Base-by-base conservation (phyloP, 2,888 invertebrate genomes). In the Masnerella sp. region DNA sequence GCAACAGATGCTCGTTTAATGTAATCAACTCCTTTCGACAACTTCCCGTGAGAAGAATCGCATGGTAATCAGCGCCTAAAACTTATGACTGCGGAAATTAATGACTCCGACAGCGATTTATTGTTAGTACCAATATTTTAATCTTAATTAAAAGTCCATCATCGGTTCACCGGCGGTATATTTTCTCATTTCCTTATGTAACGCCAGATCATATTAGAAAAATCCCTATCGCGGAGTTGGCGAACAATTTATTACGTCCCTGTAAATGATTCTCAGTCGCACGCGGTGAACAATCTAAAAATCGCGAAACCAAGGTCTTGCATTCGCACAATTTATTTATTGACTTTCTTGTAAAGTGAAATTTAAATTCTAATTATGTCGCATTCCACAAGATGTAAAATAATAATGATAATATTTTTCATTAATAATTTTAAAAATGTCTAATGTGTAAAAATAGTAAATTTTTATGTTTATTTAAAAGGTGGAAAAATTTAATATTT, bases 141-240 rank as follows among this genome's bases (percentile, higher is more conserved):
- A 36, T 36, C 22, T 51, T 51, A 36, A 36, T 51, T 51, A 51
- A 51, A 51, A 51, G 25, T 51, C 36, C 36, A 36, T 36, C 22
- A 25, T 14, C 32, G 32, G 9, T 5, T 20, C 8, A n/a, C 18
- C 30, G 45, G 2, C 11, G 15, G 14, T n/a, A 11, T 22, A 14
- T 51, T 36, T 36, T 36, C 36, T 25, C 22, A 22, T 15, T 36
- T 22, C n/a, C 5, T 51, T 51, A 36, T 8, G 15, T 36, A 51
- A 51, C 32, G 32, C 11, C 11, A 2, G 4, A 28, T 45, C 28
- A 18, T 18, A 11, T 18, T 22, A 18, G n/a, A 7, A 32, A 47
- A 18, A 47, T 47, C 17, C 11, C 47, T 18, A 32, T 47, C 14
- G 7, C 3, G n/a, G 15, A 15, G 7, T 30, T 14, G 15, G 15